These are phyloP conservation scores for Emydura subglobosa DNA, from an alignment of 2,113 vertebrate species.

Conservation along the genomic window DNA sequence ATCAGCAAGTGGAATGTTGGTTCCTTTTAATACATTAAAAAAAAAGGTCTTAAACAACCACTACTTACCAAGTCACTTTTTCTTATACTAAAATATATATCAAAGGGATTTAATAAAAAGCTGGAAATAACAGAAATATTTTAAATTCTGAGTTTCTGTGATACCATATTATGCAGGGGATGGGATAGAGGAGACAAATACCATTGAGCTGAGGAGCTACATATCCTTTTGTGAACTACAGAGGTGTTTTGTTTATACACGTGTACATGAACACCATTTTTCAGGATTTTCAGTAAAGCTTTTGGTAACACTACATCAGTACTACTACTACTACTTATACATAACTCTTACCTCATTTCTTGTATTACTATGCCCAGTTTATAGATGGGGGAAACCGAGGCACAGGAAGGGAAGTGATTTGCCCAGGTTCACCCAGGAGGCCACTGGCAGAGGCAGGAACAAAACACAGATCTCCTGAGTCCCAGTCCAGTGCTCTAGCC, in stretches of 20 bases:
- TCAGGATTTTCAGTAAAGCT: neutral
- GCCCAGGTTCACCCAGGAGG: neutral
- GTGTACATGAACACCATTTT: neutral
- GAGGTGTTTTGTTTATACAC: neutral
- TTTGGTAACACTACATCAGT: neutral
- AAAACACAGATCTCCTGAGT: neutral
- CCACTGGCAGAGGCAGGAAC: neutral
- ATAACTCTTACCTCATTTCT: neutral
- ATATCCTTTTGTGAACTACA: neutral
- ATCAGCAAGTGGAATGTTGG: neutral
- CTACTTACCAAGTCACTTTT: neutral
- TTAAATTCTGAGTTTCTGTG: neutral
- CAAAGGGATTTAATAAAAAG: neutral
- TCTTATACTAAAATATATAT: neutral
- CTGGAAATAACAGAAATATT: neutral
- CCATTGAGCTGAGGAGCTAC: neutral
- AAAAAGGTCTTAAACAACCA: neutral
- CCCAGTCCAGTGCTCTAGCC: neutral
- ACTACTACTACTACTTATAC: neutral
- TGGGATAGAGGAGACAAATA: neutral
- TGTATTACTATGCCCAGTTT: neutral
- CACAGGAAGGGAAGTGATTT: neutral
- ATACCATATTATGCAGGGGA: neutral
- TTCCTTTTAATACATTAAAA: neutral
- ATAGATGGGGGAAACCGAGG: neutral